A percentile compares a stretch with the other conserved stretches of the same genome.
Evolutionary conservation across 2,113 vertebrate genomes (phyloP).

Genomic region (Eptesicus fuscus): DNA sequence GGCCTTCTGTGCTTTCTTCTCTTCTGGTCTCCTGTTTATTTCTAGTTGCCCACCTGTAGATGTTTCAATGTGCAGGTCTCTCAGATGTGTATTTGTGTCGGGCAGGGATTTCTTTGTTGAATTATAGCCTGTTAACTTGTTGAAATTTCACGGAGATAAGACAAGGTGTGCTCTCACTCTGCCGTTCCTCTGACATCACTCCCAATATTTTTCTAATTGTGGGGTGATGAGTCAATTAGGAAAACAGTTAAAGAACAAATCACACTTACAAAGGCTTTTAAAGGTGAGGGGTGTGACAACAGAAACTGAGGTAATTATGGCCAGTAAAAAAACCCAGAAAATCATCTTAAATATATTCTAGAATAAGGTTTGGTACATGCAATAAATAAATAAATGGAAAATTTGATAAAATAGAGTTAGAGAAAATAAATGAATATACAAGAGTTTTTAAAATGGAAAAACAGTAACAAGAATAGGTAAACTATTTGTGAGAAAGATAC

Average conservation of each 20-base stretch:
- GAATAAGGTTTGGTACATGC: neutral
- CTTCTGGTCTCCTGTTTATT: too few species aligned
- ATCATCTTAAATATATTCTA: neutral
- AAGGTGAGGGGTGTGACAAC: neutral
- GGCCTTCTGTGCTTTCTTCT: too few species aligned
- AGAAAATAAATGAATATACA: neutral
- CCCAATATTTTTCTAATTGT: conserved; percentile 19
- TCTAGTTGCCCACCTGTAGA: too few species aligned
- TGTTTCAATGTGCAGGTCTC: too few species aligned
- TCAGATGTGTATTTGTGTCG: too few species aligned
- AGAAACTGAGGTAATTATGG: neutral
- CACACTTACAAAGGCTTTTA: neutral
- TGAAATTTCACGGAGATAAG: too few species aligned
- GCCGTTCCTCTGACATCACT: too few species aligned
- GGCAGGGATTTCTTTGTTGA: too few species aligned
- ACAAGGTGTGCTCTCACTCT: too few species aligned
- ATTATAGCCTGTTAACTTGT: too few species aligned
- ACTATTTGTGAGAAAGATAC: neutral
- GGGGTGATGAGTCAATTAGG: neutral
- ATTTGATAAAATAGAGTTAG: neutral
- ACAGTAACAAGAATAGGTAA: neutral
- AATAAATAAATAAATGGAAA: neutral
- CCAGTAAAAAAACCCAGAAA: neutral
- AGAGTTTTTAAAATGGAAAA: neutral
- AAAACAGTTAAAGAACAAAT: conserved; percentile 14